Evolutionary conservation across 2,888 invertebrate species (phyloP), one percentile per base, ranked within the genome.

Genomic region (Amorpha juglandis): DNA sequence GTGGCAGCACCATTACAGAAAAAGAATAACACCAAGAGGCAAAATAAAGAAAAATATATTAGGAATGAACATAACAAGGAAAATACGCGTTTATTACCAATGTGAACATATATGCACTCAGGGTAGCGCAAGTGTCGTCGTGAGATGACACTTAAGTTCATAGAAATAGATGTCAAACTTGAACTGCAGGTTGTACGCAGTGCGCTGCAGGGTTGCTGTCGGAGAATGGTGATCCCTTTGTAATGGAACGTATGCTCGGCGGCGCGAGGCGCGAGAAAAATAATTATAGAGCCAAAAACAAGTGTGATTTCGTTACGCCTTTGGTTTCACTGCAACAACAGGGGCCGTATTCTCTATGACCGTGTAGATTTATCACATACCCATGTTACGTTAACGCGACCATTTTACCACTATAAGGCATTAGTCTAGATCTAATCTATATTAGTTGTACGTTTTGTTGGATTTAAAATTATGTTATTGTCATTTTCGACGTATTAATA

Each of bases 81-180:
- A 87, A 87, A 86, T 82, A 77, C 77, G 78, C 74, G 80, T 86
- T 87, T 87, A 88, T 80, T 82, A 79, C 71, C 78, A 73, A 71
- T 74, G 74, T 69, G 77, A 80, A 75, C 77, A 53, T 53, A 58
- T 48, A 35, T 58, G 64, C 35, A 65, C 16, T 33, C 27, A 58
- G 9, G 19, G 48, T 19, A 47, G 55, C 35, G 19, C 47, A 65
- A 47, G 48, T 58, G 33, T 27, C 14, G 21, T 42, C 42, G n/a
- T 27, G 7, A 19, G 45, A 52, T 58, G 64, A 35, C 48, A 58
- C 64, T 65, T 65, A 58, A 48, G 8, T 2, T 21, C 12, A 21
- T 35, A 58, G 48, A 58, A 48, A 65, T 65, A 65, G 47, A 48
- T 58, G 48, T 58, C 48, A 65, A 48, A 58, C 21, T 65, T 48